Base-by-base conservation (phyloP, 2,113 vertebrate species). In the Toxotes chatareus region DNA sequence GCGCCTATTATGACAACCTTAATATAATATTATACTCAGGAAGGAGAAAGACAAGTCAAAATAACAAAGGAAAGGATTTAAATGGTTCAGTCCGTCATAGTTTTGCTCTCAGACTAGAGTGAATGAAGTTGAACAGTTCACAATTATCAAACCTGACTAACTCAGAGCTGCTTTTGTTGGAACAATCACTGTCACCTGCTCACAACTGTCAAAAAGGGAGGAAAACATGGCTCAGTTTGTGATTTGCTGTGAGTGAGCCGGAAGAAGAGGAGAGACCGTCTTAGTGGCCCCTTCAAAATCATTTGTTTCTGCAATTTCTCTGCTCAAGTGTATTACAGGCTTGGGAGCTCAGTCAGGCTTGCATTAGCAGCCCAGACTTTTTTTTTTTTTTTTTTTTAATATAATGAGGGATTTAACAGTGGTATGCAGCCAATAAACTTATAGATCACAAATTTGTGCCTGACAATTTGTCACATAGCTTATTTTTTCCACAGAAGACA, bases 141-240 rank as follows among this genome's bases (percentile, higher is more conserved):
- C 7, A 53, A n/a, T 42, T 9, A 66, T 38, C 60, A 27, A n/a
- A 21, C 23, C 4, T 27, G 40, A 66, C 42, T 51, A 9, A 23
- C 44, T 53, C 11, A 34, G 42, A 32, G 42, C 9, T 34, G 40
- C 32, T 59, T 70, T 57, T 69, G 14, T 31, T 68, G 11, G 36
- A 75, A 34, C 51, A 53, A 32, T 64, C 40, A 27, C 1, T 63
- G 69, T 65, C 73, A 68, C 11, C 51, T 17, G 62, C 67, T 76
- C 67, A 7, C 21, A 27, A 7, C 57, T 73, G 73, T 53, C 73
- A 76, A 55, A 57, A 38, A 59, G 1, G 27, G 9, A 47, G 10
- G 60, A 82, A 65, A 40, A 44, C 27, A 38, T 11, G 38, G 19
- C 40, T 73, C 57, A 56, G 27, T 62, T 62, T 73, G 27, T 44